Percentiles rank a stretch among this genome's conserved stretches.
These are phyloP conservation scores for Suillia variegata DNA, from an alignment of 2,888 invertebrate species.

Conservation along the genomic window DNA sequence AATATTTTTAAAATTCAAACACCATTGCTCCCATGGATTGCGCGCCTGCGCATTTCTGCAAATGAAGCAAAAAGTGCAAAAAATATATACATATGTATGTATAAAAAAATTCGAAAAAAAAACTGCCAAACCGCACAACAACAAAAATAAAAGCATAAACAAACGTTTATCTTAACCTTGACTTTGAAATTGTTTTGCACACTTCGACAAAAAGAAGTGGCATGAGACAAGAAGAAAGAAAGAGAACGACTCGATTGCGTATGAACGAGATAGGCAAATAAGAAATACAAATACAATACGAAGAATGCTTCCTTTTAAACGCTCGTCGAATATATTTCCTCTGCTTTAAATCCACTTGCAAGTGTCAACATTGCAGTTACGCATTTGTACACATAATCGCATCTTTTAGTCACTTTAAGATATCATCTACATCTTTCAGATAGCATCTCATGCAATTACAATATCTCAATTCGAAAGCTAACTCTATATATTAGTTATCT, in stretches of 20 bases:
- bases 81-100: too few relatives aligned
- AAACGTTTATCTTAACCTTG: slow-evolving; percentile 50
- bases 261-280: neutral
- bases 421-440: too few relatives aligned
- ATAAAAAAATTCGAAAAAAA: slow-evolving; percentile 24
- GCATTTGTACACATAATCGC: too few relatives aligned
- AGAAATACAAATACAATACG: too few relatives aligned
- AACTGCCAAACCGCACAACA: too few relatives aligned
- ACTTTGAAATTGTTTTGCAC: slow-evolving; percentile 46
- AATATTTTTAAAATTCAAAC: slow-evolving; percentile 17
- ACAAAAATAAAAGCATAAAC: slow-evolving; percentile 32
- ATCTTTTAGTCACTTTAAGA: too few relatives aligned
- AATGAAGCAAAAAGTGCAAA: slow-evolving; percentile 8
- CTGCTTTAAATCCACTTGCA: neutral
- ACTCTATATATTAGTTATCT: too few relatives aligned
- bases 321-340: neutral
- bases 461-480: too few relatives aligned
- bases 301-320: neutral
- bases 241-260: too few relatives aligned
- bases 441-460: too few relatives aligned
- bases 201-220: neutral
- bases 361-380: too few relatives aligned
- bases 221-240: neutral
- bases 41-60: neutral
- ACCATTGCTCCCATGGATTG: neutral